Percentiles rank a stretch among this genome's conserved stretches.
Evolutionary conservation across 2,888 invertebrate species (phyloP).

Genomic region (Dicyrtoma fusca): DNA sequence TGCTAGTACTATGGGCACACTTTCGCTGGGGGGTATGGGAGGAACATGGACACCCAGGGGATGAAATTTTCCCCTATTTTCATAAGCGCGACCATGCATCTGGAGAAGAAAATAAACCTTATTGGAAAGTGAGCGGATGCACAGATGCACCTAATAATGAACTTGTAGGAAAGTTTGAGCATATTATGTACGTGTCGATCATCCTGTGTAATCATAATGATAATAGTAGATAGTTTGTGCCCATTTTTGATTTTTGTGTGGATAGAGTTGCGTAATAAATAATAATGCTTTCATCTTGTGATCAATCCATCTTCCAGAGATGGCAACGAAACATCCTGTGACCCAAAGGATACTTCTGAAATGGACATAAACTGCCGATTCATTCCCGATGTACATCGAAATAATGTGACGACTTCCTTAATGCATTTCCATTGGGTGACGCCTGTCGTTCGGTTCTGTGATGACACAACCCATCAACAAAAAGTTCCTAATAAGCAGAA

Average conservation of each 20-base stretch:
- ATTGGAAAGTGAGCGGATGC: constrained; percentile 43
- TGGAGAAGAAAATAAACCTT: background rate
- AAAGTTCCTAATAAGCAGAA: constrained; percentile 32
- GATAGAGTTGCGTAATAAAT: too few species aligned
- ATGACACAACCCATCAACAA: constrained; percentile 5
- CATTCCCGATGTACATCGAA: background rate
- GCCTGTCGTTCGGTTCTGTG: constrained; percentile 26
- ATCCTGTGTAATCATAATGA: too few species aligned
- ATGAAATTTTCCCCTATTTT: constrained; percentile 49
- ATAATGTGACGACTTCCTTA: constrained; percentile 14
- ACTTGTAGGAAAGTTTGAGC: background rate
- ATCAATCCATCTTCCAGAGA: background rate
- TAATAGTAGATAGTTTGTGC: too few species aligned
- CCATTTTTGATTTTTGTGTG: too few species aligned
- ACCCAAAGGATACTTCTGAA: background rate
- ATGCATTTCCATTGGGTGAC: constrained; percentile 31
- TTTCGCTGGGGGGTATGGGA: constrained; percentile 52
- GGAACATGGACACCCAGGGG: constrained; percentile 49
- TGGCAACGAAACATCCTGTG: constrained; percentile 5
- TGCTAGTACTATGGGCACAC: constrained; percentile 46
- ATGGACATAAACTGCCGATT: constrained; percentile 11
- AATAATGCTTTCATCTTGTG: too few species aligned
- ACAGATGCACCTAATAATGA: constrained; percentile 13
- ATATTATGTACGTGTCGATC: too few species aligned
- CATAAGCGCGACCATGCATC: constrained; percentile 30